These are phyloP conservation scores for Nephotettix cincticeps DNA, from an alignment of 1,140 invertebrate species.

Conservation along the genomic window DNA sequence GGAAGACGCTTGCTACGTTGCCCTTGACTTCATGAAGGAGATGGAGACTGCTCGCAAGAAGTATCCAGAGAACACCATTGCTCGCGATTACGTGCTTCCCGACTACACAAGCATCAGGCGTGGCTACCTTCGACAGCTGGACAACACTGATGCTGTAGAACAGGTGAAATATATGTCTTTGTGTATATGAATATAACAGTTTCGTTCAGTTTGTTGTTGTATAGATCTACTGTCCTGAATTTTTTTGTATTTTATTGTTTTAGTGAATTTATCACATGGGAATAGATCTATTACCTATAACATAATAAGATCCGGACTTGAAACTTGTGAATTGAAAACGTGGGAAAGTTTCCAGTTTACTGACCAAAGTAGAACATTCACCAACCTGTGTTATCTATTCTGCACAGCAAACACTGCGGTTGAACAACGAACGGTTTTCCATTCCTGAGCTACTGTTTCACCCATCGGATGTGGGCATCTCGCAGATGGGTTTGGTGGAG, in stretches of 20 bases:
- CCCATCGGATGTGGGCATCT: constrained; percentile 93
- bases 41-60: constrained; percentile 74
- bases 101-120: constrained; percentile 87
- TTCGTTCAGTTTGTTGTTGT: too few species aligned
- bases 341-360: too few species aligned
- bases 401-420: constrained; percentile 70
- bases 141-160: constrained; percentile 60
- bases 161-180: too few species aligned
- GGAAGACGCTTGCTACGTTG: constrained; percentile 96
- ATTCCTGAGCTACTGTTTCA: constrained; percentile 95
- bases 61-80: constrained; percentile 56
- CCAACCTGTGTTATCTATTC: too few species aligned
- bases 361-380: too few species aligned
- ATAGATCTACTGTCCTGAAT: too few species aligned
- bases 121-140: constrained; percentile 70
- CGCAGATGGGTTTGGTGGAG: constrained; percentile 93
- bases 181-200: too few species aligned
- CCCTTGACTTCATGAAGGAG: constrained; percentile 80
- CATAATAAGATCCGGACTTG: too few species aligned
- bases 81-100: constrained; percentile 91
- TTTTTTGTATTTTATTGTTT: too few species aligned
- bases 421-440: constrained; percentile 91
- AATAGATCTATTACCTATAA: too few species aligned
- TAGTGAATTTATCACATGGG: too few species aligned
- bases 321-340: too few species aligned